phyloP scores from a whole-genome alignment of 2,888 invertebrate genomes.

The Leptogaster cylindrica region DNA sequence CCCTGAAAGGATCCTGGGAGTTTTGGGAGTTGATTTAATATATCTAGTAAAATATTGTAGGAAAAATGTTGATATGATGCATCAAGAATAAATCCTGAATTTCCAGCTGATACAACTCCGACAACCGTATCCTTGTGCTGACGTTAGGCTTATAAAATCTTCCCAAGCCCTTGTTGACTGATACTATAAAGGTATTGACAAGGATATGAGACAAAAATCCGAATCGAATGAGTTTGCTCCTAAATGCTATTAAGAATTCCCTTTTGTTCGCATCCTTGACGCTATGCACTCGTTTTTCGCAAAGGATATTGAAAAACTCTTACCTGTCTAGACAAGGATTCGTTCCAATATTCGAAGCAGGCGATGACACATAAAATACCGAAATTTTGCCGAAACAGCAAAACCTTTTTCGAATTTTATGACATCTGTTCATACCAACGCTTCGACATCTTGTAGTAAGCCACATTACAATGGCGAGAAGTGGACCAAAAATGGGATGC shows the following conservation, averaged over 20 bases:
- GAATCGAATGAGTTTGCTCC: slow-evolving; percentile 9
- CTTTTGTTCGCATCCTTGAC: slow-evolving; percentile 6
- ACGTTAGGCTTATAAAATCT: not conserved
- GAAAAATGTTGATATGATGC: not conserved
- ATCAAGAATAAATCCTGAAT: no score
- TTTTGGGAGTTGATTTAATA: not conserved
- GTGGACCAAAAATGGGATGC: no score
- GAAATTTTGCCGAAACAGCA: no score
- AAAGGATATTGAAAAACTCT: slow-evolving; percentile 37
- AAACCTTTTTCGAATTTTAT: no score
- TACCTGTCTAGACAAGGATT: slow-evolving; percentile 47
- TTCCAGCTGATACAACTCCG: no score
- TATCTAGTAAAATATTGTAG: not conserved
- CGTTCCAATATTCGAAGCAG: no score
- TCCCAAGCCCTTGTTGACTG: not conserved
- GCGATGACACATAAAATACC: no score
- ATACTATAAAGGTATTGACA: slow-evolving; percentile 1
- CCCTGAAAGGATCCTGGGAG: not conserved
- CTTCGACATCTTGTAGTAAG: no score
- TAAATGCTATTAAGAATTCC: slow-evolving; percentile 14
- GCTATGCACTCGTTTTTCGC: not conserved
- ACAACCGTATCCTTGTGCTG: no score
- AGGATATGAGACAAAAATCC: slow-evolving; percentile 23
- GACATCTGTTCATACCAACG: no score
- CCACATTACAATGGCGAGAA: no score